phyloP scores from a whole-genome alignment of 2,113 vertebrate genomes.

The Halichoeres trimaculatus region DNA sequence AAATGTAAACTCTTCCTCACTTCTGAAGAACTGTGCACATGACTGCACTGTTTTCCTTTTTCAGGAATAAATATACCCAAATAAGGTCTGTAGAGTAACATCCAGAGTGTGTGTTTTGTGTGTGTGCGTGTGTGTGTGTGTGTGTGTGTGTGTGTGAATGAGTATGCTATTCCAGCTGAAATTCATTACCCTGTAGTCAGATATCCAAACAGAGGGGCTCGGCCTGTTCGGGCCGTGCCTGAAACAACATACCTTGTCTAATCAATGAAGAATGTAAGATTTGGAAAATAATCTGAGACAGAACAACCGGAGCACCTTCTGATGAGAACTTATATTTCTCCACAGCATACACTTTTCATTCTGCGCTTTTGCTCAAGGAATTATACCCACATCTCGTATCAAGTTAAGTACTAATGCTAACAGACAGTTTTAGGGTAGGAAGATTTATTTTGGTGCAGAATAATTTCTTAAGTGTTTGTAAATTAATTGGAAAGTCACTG shows the following conservation, averaged over 20 bases:
- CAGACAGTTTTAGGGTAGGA: too few species aligned
- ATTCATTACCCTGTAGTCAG: conserved; percentile 57
- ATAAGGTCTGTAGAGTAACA: conserved; percentile 64
- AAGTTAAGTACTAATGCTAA: too few species aligned
- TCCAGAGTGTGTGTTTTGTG: conserved; percentile 26
- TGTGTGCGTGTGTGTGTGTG: conserved; percentile 32
- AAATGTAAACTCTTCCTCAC: conserved; percentile 26
- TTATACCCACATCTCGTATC: too few species aligned
- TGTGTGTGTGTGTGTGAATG: conserved; percentile 39
- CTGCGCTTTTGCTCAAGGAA: too few species aligned
- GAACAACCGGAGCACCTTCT: background rate
- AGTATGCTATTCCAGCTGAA: conserved; percentile 68
- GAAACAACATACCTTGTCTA: conserved; percentile 54
- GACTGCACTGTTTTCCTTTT: conserved; percentile 51
- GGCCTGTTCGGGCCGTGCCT: conserved; percentile 44
- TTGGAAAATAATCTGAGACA: conserved; percentile 34
- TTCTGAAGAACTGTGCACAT: conserved; percentile 20
- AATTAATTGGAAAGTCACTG: too few species aligned
- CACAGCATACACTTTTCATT: background rate
- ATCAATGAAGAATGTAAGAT: conserved; percentile 52
- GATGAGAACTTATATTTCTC: background rate
- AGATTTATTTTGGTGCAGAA: too few species aligned
- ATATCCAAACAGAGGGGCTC: conserved; percentile 55
- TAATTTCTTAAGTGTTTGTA: too few species aligned
- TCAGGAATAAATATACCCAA: conserved; percentile 75